Base-by-base conservation (phyloP, 2,797 vertebrate genomes). In the Danio jaintianensis region DNA sequence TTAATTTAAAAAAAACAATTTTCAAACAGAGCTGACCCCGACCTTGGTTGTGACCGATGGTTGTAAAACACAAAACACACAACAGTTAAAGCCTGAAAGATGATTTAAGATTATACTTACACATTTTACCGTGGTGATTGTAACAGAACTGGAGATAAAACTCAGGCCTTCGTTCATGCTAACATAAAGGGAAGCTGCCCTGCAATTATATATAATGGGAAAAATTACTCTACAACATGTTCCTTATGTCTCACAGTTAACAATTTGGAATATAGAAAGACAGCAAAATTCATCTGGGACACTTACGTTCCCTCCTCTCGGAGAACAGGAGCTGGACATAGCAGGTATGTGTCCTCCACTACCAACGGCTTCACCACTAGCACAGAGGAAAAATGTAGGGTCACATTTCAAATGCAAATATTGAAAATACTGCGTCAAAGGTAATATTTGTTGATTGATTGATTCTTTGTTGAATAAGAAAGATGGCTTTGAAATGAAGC, bases 161-260 rank as follows among this genome's bases (percentile, higher is more conserved):
- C 97, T 99, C 80, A 99, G 92, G 0, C 98, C 98, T 12, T 99
- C 97, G 0, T 99, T 99, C 98, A 99, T 98, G 83, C 98, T 99
- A 92, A 99, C 98, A 38, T 97, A 96, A 61, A 99, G 96, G 38
- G 97, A 96, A 4, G 97, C 98, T 84, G 96, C 94, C 95, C 98
- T 98, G 91, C 67, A 87, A 82, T n/a, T 13, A 79, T 75, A 81
- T 12, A 77, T 48, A 63, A 59, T 9, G n/a, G 5, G 22, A 52
- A 20, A 62, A 75, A 16, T 80, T 36, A 61, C 9, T 40, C 13
- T 3, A 6, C 11, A 72, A 20, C 43, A 15, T 5, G 2, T 42
- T 29, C 3, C 15, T 45, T 7, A 43, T 36, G 15, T 13, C 15
- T 6, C 15, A 50, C 4, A 74, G 16, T 47, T 29, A 36, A 59